A percentile compares a stretch with the other conserved stretches of the same genome.
These are phyloP conservation scores for Ceratosolen solmsi DNA, from an alignment of 1,140 invertebrate species.

Conservation along the genomic window DNA sequence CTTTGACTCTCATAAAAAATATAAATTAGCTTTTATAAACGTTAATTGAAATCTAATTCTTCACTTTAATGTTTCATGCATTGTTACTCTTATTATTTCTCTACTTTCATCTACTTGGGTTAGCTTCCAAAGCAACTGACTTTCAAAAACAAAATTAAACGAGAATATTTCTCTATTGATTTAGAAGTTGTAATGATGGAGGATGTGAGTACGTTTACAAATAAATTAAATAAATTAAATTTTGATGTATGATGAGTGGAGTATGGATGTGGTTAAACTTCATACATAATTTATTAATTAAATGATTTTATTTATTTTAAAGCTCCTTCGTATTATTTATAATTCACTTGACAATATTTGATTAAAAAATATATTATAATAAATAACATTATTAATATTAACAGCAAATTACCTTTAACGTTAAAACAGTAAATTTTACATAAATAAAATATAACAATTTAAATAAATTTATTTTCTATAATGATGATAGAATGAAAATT, in stretches of 20 bases:
- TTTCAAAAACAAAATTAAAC: constrained; percentile 29
- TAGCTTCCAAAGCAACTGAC: background rate
- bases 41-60: constrained; percentile 9
- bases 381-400: too few relatives aligned
- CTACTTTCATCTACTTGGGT: background rate
- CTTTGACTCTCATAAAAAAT: constrained; percentile 2
- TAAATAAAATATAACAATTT: too few relatives aligned
- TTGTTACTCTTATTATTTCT: background rate
- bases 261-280: too few relatives aligned
- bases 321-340: too few relatives aligned
- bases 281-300: too few relatives aligned
- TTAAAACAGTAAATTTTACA: too few relatives aligned
- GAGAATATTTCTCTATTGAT: constrained; percentile 24
- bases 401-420: too few relatives aligned
- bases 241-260: background rate
- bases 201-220: background rate
- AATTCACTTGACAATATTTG: too few relatives aligned
- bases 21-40: constrained; percentile 33
- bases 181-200: background rate
- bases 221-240: background rate
- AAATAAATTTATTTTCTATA: too few relatives aligned
- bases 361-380: too few relatives aligned
- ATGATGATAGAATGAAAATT: too few relatives aligned
- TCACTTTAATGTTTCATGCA: background rate
- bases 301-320: too few relatives aligned